Evolutionary conservation across 92 coral and sea anemone species (phyloP).

Genomic region (Porites cylindrica): DNA sequence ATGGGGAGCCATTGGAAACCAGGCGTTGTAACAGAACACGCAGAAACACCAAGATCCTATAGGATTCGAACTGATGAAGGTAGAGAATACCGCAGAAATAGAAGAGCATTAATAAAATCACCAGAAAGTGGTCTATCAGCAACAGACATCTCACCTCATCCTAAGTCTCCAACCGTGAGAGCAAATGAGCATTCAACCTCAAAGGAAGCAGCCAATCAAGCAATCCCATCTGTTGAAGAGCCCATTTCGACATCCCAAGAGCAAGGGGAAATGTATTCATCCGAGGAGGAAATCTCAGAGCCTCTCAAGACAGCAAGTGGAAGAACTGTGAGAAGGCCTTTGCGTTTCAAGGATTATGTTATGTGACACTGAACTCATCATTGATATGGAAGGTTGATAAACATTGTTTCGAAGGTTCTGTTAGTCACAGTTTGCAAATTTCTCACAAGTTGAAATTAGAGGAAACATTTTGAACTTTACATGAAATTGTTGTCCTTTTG

Average conservation of each 20-base stretch:
- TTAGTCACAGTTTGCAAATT: too few relatives aligned
- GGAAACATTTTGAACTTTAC: too few relatives aligned
- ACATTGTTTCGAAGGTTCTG: too few relatives aligned
- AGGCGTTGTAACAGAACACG: background rate
- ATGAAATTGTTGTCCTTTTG: too few relatives aligned
- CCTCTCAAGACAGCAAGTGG: constrained; percentile 37
- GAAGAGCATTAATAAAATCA: background rate
- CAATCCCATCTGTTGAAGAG: constrained; percentile 17
- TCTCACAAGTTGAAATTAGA: too few relatives aligned
- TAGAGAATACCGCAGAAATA: too few relatives aligned
- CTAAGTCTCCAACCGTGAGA: background rate
- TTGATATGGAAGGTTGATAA: too few relatives aligned
- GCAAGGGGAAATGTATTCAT: constrained; percentile 4
- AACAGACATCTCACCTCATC: constrained; percentile 24
- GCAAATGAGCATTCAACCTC: background rate
- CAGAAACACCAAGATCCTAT: background rate
- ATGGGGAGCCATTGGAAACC: background rate
- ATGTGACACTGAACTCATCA: constrained; percentile 1
- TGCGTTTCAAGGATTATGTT: constrained; percentile 38
- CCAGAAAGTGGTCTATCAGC: background rate
- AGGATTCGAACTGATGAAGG: background rate
- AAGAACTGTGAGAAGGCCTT: constrained; percentile 32
- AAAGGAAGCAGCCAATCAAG: constrained; percentile 14
- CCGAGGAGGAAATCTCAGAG: constrained; percentile 26
- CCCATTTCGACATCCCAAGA: constrained; percentile 13